Conservation (phyloP, 2,888 invertebrate genomes). For the Ctenicera cuprea region DNA sequence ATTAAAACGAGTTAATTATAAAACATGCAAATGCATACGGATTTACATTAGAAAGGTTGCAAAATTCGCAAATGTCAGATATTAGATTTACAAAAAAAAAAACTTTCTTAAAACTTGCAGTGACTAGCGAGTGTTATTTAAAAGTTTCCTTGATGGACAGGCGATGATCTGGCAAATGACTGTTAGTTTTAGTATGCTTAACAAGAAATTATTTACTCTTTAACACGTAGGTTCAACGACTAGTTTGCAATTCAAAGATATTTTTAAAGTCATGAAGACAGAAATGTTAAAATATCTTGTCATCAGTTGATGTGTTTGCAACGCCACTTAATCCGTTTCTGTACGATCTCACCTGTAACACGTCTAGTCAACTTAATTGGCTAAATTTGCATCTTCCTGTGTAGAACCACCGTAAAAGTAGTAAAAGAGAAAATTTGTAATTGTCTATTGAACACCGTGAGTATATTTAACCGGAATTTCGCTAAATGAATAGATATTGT, state of each 20-base stretch:
- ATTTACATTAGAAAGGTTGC: neutral
- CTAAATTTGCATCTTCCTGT: slow-evolving; percentile 5
- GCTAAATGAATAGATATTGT: slow-evolving; percentile 17
- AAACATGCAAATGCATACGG: neutral
- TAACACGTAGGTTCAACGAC: neutral
- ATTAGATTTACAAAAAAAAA: neutral
- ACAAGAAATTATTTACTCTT: neutral
- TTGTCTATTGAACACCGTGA: slow-evolving; percentile 11
- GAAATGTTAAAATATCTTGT: neutral
- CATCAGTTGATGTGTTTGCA: no score
- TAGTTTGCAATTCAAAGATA: neutral
- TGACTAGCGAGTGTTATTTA: neutral
- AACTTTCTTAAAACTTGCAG: no score
- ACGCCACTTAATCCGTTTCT: no score
- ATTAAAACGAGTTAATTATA: neutral
- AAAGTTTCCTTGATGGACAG: neutral
- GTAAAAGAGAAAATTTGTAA: neutral
- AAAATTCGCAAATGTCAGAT: neutral
- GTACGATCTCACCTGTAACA: no score
- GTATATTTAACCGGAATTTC: slow-evolving; percentile 18
- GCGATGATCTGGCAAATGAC: neutral
- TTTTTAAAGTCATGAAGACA: neutral
- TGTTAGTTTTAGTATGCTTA: neutral
- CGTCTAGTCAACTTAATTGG: neutral
- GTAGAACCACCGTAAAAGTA: neutral